Conservation (phyloP, 2,113 vertebrate species). For the rabbit (Oryctolagus cuniculus) region mOryCun1.1 NC_091443.1:113917501-113918000, state of each 20-base stretch:
- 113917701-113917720: background rate
- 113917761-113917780: background rate
- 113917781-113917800: too few relatives aligned
- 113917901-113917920: background rate
- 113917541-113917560: background rate
- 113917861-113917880: background rate
- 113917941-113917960: background rate
- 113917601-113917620: background rate
- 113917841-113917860: background rate
- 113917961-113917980: background rate
- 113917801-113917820: background rate
- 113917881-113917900: background rate
- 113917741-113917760: background rate
- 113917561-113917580: background rate
- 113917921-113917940: background rate
- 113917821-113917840: background rate
- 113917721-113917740: background rate
- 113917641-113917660: background rate
- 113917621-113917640: background rate
- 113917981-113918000: background rate
- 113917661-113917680: background rate
- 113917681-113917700: background rate
- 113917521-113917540: background rate
- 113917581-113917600: background rate
- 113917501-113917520: background rate